Percentiles rank a stretch among this genome's conserved stretches.
Conservation (phyloP, 2,113 vertebrate species). For the Phylloscopus whistleri region DNA sequence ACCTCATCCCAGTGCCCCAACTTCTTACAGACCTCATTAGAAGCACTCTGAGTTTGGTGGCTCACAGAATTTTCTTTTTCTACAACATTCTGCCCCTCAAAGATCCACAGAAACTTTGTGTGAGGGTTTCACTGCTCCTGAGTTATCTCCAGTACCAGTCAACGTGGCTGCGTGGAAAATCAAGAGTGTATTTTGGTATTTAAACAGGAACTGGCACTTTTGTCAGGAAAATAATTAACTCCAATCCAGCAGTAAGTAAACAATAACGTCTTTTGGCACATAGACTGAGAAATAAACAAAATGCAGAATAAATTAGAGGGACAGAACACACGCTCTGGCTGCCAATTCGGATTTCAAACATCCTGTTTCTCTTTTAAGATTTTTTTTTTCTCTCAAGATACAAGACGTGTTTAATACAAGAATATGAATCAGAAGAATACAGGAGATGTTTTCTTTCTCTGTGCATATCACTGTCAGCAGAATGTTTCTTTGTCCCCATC, state of each 20-base stretch:
- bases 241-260: not conserved
- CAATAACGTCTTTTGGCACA: not conserved
- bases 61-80: not conserved
- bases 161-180: not conserved
- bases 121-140: not conserved
- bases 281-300: not conserved
- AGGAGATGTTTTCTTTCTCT: not conserved
- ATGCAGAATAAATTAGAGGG: not conserved
- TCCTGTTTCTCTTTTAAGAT: not conserved
- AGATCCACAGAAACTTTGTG: not conserved
- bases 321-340: not conserved
- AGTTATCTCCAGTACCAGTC: not conserved
- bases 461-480: not conserved
- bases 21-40: not conserved
- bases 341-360: not conserved
- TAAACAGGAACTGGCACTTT: not conserved
- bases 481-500: not conserved
- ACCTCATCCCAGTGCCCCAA: not conserved
- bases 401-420: not conserved
- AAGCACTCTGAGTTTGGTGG: not conserved
- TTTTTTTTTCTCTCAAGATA: not conserved
- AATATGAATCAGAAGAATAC: not conserved
- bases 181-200: not conserved
- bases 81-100: not conserved
- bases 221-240: constrained; percentile 8